These are phyloP conservation scores for Collichthys lucidus DNA, from an alignment of 2,113 vertebrate genomes.

Conservation along the genomic window DNA sequence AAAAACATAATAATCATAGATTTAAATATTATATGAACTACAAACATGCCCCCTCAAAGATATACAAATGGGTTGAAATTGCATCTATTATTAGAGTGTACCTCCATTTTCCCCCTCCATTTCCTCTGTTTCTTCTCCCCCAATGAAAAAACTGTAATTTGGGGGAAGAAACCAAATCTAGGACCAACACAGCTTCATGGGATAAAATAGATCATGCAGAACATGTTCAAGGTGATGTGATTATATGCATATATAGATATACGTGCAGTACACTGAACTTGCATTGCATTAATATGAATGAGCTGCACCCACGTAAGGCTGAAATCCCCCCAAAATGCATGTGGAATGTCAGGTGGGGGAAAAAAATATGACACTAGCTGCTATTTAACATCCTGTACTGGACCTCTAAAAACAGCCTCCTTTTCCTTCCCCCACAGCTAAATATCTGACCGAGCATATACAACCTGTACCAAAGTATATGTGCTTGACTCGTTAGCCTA, in stretches of 20 bases:
- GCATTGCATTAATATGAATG: conserved; percentile 56
- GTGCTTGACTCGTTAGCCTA: conserved; percentile 58
- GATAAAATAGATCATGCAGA: conserved; percentile 3
- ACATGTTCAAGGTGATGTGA: conserved; percentile 8
- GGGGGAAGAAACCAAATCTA: conserved; percentile 56
- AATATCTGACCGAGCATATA: conserved; percentile 57
- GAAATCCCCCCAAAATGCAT: conserved; percentile 17
- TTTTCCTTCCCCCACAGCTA: conserved; percentile 31
- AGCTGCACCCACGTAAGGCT: conserved; percentile 35
- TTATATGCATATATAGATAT: not conserved
- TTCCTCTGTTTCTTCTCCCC: conserved; percentile 58
- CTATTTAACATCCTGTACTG: conserved; percentile 40
- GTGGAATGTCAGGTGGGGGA: not conserved
- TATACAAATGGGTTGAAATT: conserved; percentile 44
- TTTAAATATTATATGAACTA: not conserved
- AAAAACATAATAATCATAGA: not conserved
- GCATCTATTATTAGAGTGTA: conserved; percentile 61
- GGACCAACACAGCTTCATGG: conserved; percentile 17
- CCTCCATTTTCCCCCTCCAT: conserved; percentile 76
- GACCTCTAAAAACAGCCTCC: conserved; percentile 27
- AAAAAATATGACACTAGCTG: conserved; percentile 17
- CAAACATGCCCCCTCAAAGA: conserved; percentile 1
- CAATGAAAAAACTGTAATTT: conserved; percentile 50
- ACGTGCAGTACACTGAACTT: conserved; percentile 27
- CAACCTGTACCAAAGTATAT: conserved; percentile 67